Evolutionary conservation across 2,888 invertebrate species (phyloP).

Genomic region (Xanthorhoe designata): DNA sequence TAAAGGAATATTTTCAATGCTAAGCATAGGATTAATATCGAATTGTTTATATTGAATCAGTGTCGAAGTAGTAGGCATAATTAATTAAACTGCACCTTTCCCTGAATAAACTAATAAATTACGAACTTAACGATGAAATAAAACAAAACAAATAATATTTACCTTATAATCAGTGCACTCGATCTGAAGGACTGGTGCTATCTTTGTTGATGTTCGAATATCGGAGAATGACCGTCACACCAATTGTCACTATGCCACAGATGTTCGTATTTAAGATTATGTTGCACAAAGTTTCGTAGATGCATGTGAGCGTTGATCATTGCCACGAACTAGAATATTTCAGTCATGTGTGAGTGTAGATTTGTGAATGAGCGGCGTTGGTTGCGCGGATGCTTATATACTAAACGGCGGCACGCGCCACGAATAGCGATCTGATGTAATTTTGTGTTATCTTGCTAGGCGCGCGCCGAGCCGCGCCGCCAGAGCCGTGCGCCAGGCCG

Average conservation of each 20-base stretch:
- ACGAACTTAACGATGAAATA: conserved; percentile 31
- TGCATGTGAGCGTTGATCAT: conserved; percentile 82
- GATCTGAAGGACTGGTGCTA: conserved; percentile 65
- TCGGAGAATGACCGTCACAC: conserved; percentile 80
- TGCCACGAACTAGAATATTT: conserved; percentile 78
- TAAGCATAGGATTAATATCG: conserved; percentile 1
- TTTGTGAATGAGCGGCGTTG: conserved; percentile 69
- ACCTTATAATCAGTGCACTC: conserved; percentile 74
- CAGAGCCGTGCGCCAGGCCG: neutral
- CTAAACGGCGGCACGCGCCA: conserved; percentile 63
- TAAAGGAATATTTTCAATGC: conserved; percentile 3
- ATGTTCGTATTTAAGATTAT: conserved; percentile 74
- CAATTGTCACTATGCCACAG: conserved; percentile 84
- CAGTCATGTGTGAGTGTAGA: conserved; percentile 74
- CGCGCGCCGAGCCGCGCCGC: conserved; percentile 42
- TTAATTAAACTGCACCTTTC: conserved; percentile 16
- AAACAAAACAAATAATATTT: conserved; percentile 70
- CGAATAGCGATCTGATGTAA: conserved; percentile 69
- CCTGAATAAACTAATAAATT: conserved; percentile 30
- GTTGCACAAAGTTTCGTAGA: conserved; percentile 67
- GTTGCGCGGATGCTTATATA: conserved; percentile 62
- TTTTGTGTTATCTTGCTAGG: conserved; percentile 67
- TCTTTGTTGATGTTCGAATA: conserved; percentile 79
- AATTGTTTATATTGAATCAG: conserved; percentile 23
- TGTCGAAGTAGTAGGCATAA: conserved; percentile 14